Base-by-base conservation (phyloP, 2,888 invertebrate species). In the Eristalis tenax region DNA sequence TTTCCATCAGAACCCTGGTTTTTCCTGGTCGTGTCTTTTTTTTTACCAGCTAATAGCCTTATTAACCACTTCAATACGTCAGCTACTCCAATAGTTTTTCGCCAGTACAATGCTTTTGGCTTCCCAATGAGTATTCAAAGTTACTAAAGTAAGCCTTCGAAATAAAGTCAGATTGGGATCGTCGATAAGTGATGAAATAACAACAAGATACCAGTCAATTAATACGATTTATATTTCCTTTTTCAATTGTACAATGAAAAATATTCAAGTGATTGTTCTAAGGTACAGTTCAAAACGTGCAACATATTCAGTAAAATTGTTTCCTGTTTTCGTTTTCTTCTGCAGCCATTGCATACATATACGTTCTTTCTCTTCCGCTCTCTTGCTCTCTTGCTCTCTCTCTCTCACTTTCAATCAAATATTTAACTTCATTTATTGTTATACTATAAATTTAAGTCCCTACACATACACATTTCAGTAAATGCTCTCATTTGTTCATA, bases 281-380 rank as follows among this genome's bases (percentile, higher is more conserved):
- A 87, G 87, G 87, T 87, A 83, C 87, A 87, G 74, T 87, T 87
- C 71, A 76, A 80, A 87, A 79, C 75, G 87, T 87, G 87, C 83
- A 87, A 83, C 83, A 71, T 64, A 57, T 57, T 63, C 38, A 63
- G 63, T 70, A 66, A 71, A 59, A 23, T 59, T 22, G 43, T 69
- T 78, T 59, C 43, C 71, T 65, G 59, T 71, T 63, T 56, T 69
- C 75, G 70, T 66, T 40, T 56, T 66, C 8, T 6, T 68, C 13
- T 68, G 18, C 22, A 32, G 22, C 22, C 65, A 70, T 85, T 85
- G 82, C 77, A 73, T 73, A 69, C 64, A 69, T 56, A 70, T 70
- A 63, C 43, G 71, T 81, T 75, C 75, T 84, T 59, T 23, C 50
- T 50, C 8, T 18, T 2, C 15, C 43, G 8, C 50, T 13, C 40